phyloP scores from a whole-genome alignment of 2,888 invertebrate species.

The Notodonta dromedarius region DNA sequence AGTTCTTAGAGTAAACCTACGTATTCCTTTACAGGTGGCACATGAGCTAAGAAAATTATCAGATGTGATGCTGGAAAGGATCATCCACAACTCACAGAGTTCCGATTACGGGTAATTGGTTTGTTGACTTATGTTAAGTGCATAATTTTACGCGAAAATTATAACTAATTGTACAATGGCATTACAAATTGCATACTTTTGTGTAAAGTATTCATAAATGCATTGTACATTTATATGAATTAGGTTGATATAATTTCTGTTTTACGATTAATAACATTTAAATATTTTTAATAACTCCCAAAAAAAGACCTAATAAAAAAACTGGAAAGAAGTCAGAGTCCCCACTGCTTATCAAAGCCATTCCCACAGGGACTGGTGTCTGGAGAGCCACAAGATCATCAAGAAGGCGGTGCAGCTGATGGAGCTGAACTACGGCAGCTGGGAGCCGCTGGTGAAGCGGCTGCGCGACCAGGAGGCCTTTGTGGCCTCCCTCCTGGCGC shows the following conservation, averaged over 20 bases:
- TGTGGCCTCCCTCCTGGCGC: constrained; percentile 61
- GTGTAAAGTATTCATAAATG: too few relatives aligned
- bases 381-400: constrained; percentile 76
- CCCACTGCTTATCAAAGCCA: background rate
- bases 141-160: too few relatives aligned
- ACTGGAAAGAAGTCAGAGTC: too few relatives aligned
- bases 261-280: too few relatives aligned
- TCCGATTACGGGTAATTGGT: constrained; percentile 59
- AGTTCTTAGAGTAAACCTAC: too few relatives aligned
- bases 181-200: too few relatives aligned
- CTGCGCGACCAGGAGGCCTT: constrained; percentile 68
- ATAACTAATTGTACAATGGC: too few relatives aligned
- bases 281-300: too few relatives aligned
- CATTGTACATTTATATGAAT: too few relatives aligned
- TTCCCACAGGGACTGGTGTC: constrained; percentile 70
- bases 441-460: constrained; percentile 73
- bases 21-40: constrained; percentile 66
- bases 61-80: constrained; percentile 83
- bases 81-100: constrained; percentile 61
- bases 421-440: constrained; percentile 80
- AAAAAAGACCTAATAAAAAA: too few relatives aligned
- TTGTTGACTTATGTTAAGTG: too few relatives aligned
- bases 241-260: too few relatives aligned
- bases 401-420: constrained; percentile 78
- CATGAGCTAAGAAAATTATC: constrained; percentile 87